Conservation (phyloP, 1,140 invertebrate genomes). For the Cecropterus lyciades region DNA sequence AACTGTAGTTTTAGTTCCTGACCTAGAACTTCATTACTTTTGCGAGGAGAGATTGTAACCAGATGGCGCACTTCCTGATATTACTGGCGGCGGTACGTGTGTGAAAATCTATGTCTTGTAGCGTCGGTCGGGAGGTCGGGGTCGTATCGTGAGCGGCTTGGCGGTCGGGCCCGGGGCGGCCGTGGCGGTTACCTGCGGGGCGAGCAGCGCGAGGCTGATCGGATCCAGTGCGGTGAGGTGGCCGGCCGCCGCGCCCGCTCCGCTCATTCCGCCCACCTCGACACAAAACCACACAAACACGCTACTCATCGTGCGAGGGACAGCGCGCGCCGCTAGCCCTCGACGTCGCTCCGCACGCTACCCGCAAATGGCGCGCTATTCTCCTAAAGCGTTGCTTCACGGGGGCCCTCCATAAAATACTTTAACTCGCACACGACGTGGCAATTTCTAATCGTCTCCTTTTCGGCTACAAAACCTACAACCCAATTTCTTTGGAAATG, state of each 20-base stretch:
- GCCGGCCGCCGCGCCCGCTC: conserved; percentile 74
- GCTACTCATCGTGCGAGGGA: conserved; percentile 79
- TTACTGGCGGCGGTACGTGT: conserved; percentile 7
- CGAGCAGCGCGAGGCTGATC: conserved; percentile 79
- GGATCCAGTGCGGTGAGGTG: conserved; percentile 79
- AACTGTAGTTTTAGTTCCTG: too few species aligned
- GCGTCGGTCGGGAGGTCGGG: conserved; percentile 39
- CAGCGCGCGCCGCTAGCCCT: conserved; percentile 50
- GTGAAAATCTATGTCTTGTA: conserved; percentile 1
- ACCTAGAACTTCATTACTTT: too few species aligned
- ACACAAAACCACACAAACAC: conserved; percentile 83
- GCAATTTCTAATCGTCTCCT: neutral
- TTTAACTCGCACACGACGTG: neutral
- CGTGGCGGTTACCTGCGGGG: conserved; percentile 76
- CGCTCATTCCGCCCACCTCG: conserved; percentile 82
- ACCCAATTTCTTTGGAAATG: neutral
- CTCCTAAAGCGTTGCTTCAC: conserved; percentile 39
- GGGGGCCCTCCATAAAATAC: conserved; percentile 10
- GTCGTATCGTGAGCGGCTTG: conserved; percentile 17
- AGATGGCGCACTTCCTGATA: conserved; percentile 1
- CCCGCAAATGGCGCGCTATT: conserved; percentile 15
- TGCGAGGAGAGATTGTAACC: neutral
- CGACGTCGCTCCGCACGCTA: conserved; percentile 60
- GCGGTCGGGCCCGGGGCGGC: conserved; percentile 41
- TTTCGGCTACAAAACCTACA: neutral